Evolutionary conservation across 2,888 invertebrate species (phyloP).

Genomic region (Halictus quadricinctus): DNA sequence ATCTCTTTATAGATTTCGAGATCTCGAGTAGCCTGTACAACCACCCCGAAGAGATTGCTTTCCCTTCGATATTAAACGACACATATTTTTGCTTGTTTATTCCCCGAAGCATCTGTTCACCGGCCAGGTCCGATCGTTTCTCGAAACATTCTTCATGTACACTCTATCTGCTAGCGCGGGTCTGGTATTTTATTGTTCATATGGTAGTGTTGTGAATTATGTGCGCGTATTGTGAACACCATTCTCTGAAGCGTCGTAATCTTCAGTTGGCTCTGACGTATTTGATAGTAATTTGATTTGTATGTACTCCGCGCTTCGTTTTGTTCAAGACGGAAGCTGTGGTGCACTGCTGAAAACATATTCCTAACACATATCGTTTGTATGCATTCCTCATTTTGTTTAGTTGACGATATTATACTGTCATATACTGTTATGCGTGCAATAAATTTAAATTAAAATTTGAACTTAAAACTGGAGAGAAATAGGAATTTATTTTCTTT

Average conservation of each 20-base stretch:
- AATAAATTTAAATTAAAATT: no score
- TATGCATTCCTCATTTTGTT: no score
- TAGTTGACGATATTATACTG: no score
- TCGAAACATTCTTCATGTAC: background rate
- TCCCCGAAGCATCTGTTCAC: constrained; percentile 5
- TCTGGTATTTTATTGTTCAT: background rate
- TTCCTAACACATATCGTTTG: no score
- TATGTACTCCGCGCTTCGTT: background rate
- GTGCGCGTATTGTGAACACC: background rate
- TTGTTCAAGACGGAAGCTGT: no score
- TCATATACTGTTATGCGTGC: no score
- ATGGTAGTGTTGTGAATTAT: background rate
- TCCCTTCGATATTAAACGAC: constrained; percentile 38
- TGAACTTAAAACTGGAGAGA: no score
- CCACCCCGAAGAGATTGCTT: constrained; percentile 49
- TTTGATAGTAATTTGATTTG: background rate
- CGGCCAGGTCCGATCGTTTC: background rate
- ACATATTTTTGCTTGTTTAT: constrained; percentile 36
- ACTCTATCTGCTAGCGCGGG: background rate
- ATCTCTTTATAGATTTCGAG: constrained; percentile 56
- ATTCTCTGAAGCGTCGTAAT: background rate
- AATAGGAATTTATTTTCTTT: no score
- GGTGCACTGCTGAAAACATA: no score
- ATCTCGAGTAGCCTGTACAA: constrained; percentile 58
- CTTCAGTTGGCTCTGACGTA: background rate